Percentiles rank a stretch among this genome's conserved stretches.
Conservation (phyloP, 2,888 invertebrate genomes). For the Holacanthella duospinosa region DNA sequence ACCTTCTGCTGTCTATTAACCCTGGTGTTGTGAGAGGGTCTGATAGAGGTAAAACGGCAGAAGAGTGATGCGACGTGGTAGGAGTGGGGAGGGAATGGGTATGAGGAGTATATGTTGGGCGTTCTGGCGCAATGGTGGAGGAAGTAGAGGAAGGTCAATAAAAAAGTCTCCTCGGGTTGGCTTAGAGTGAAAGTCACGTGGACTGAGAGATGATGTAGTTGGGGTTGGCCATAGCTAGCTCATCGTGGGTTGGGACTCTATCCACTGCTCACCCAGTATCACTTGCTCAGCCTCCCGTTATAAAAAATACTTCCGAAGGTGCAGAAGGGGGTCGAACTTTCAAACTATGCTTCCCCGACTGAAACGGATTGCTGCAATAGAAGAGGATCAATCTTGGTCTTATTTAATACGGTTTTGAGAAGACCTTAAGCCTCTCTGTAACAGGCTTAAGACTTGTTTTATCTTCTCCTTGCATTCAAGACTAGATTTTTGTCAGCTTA, state of each 20-base stretch:
- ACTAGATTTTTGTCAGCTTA: conserved; percentile 41
- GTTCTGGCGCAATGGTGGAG: neutral
- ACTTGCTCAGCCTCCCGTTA: neutral
- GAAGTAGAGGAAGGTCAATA: neutral
- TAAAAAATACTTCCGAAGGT: neutral
- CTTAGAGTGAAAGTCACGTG: neutral
- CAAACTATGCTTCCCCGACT: neutral
- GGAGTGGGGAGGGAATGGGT: too few relatives aligned
- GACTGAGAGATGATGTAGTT: neutral
- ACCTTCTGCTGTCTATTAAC: neutral
- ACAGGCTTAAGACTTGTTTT: conserved; percentile 42
- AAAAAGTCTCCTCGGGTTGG: neutral
- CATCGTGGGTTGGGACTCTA: neutral
- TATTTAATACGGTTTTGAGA: conserved; percentile 41
- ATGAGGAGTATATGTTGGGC: neutral
- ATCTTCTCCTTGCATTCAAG: conserved; percentile 40
- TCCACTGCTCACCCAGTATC: neutral
- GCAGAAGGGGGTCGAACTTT: conserved; percentile 1
- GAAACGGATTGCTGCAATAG: conserved; percentile 10
- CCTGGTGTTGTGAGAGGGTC: too few relatives aligned
- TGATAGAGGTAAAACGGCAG: neutral
- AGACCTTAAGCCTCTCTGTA: conserved; percentile 40
- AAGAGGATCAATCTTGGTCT: conserved; percentile 40
- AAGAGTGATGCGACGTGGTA: neutral
- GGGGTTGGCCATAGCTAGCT: neutral